Percentiles rank a stretch among this genome's conserved stretches.
Evolutionary conservation across 2,888 invertebrate genomes (phyloP).

Genomic region (Apamea epomidion): DNA sequence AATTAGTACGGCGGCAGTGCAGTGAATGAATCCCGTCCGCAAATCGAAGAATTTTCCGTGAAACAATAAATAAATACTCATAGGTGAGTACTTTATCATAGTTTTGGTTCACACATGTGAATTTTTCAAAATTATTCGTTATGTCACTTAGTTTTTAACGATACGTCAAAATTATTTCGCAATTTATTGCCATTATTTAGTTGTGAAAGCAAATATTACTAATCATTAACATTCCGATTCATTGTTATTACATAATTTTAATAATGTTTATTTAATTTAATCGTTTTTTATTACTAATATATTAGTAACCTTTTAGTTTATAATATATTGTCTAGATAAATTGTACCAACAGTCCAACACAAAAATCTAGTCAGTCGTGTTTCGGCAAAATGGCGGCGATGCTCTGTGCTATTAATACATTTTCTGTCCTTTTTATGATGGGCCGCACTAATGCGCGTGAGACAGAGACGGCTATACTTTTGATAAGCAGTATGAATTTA

Average conservation of each 20-base stretch:
- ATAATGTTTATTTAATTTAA: slow-evolving; percentile 43
- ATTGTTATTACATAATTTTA: slow-evolving; percentile 47
- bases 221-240: slow-evolving; percentile 52
- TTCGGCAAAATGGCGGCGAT: slow-evolving; percentile 89
- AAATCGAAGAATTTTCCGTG: slow-evolving; percentile 88
- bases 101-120: slow-evolving; percentile 46
- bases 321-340: slow-evolving; percentile 70
- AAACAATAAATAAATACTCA: slow-evolving; percentile 79
- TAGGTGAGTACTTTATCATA: slow-evolving; percentile 79
- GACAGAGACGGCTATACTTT: slow-evolving; percentile 81
- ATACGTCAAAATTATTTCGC: slow-evolving; percentile 72
- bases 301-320: slow-evolving; percentile 55
- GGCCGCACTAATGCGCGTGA: slow-evolving; percentile 52
- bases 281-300: slow-evolving; percentile 37
- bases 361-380: slow-evolving; percentile 82
- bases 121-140: slow-evolving; percentile 65
- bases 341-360: slow-evolving; percentile 74
- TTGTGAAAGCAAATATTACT: slow-evolving; percentile 62
- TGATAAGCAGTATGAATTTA: slow-evolving; percentile 81
- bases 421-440: slow-evolving; percentile 76
- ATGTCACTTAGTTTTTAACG: slow-evolving; percentile 63
- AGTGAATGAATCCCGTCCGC: slow-evolving; percentile 90
- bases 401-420: slow-evolving; percentile 86
- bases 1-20: slow-evolving; percentile 89
- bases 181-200: slow-evolving; percentile 75